These are phyloP conservation scores for Rhyzopertha dominica DNA, from an alignment of 1,140 invertebrate genomes.

Conservation along the genomic window DNA sequence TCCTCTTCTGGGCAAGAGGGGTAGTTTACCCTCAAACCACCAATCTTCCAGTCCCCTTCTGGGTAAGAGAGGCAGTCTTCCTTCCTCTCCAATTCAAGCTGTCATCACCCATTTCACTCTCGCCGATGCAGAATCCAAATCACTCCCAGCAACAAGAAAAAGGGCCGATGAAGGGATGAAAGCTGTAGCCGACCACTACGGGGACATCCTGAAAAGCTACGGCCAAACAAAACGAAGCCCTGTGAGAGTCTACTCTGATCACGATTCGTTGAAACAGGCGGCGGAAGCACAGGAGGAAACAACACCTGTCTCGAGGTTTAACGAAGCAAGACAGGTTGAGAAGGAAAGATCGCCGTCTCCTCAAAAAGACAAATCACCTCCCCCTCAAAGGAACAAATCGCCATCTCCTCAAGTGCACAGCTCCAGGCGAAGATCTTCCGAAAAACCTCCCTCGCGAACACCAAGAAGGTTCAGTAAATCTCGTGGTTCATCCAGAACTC, in stretches of 20 bases:
- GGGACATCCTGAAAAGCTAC: conserved; percentile 69
- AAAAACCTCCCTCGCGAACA: no score
- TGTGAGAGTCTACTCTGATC: neutral
- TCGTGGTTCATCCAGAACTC: conserved; percentile 24
- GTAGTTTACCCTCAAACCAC: no score
- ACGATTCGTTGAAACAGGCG: neutral
- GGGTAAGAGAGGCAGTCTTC: no score
- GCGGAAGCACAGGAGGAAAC: neutral
- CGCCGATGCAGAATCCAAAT: conserved; percentile 4
- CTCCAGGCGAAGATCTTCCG: conserved; percentile 10
- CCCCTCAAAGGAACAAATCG: conserved; percentile 7
- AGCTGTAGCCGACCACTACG: conserved; percentile 72
- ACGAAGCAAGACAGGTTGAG: no score
- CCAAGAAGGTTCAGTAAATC: no score
- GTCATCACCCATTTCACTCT: neutral
- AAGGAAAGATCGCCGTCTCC: neutral
- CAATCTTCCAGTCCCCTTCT: no score
- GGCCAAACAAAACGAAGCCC: conserved; percentile 51
- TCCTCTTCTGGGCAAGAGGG: no score
- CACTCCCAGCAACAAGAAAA: conserved; percentile 32
- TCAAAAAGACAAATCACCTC: conserved; percentile 11
- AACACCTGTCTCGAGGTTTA: neutral
- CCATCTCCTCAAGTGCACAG: conserved; percentile 4
- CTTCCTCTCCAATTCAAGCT: no score
- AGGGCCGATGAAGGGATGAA: conserved; percentile 55